Evolutionary conservation across 2,797 vertebrate genomes (phyloP), one percentile per base, ranked within the genome.

Genomic region (Sebastes elongatus): DNA sequence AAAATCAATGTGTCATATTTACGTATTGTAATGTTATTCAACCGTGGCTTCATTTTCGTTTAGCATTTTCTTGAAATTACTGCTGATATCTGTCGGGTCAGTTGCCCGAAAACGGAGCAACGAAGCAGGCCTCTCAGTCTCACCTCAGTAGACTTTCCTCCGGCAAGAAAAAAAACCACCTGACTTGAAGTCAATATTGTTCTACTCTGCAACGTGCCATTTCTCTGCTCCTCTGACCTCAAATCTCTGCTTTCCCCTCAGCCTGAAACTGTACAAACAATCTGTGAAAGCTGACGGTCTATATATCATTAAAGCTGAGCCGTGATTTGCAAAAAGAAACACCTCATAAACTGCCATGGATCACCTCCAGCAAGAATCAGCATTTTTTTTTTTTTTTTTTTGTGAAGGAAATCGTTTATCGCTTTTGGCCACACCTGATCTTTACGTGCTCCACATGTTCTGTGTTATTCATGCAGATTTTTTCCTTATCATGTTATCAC

Each of bases 151-250:
- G 49, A 20, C 30, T 42, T 35, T 70, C 32, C 28, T 56, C 33
- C 49, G 49, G 35, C 27, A 30, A 6, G 23, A 30, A 32, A 63
- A 13, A 65, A 10, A 10, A 13, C 4, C 38, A 61, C n/a, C 7
- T 62, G 30, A 69, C 55, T 78, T 62, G 13, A 71, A 64, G 28
- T 69, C 61, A 57, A 59, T 27, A 57, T 46, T 63, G 14, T 53
- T 81, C 42, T 35, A 0, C 53, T 35, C n/a, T 62, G 62, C 46
- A 32, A 20, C 23, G 63, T 88, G 86, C 77, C 68, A 63, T 79
- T 70, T 78, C 62, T 74, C 74, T 74, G 66, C 63, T 79, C 65
- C 74, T 81, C 80, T 76, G 85, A 85, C 66, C 78, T 81, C 68
- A 25, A 49, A 2, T 32, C 64, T 42, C 10, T 23, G 38, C 80